Evolutionary conservation across 2,113 vertebrate species (phyloP), one percentile per base, ranked within the genome.

Genomic region (Dicerorhinus sumatrensis): DNA sequence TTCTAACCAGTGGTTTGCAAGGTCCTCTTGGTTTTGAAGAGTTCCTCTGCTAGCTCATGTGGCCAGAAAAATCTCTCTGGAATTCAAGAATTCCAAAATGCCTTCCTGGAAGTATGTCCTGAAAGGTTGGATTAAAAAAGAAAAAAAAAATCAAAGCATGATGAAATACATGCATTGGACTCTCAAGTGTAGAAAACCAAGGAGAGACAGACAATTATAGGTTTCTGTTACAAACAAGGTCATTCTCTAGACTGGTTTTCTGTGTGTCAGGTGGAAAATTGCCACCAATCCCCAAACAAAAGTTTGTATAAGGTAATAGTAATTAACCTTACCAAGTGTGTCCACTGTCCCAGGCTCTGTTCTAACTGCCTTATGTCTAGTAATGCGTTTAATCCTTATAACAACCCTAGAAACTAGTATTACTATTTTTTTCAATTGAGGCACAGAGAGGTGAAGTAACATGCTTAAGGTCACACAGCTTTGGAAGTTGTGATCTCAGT

Each of bases 61-160:
- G 88, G 94, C 89, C 80, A 92, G 93, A 87, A 97, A 93, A 96
- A 75, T 65, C 58, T 96, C 95, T 94, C 88, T 87, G 90, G 92
- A 91, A 97, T 95, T 92, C 94, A 90, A 88, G 46, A 96, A 97
- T 96, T 96, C 88, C 72, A 93, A 93, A 89, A 70, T 94, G 94
- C 63, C 56, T 92, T 63, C 31, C 58, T 97, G 89, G 65, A 97
- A 95, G 70, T 65, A 65, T 42, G 46, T 94, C 76, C 69, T 82
- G 27, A 86, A 94, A 92, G 69, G 54, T 20, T 96, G 51, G 82
- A 93, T 91, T 96, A 54, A 93, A 92, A 95, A 75, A 76, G 25
- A 9, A 23, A 10, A 21, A 60, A 58, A 89, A 94, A 89, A 84
- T 75, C 76, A 42, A 95, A 70, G 75, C 86, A 82, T 62, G 58